phyloP scores from a whole-genome alignment of 2,113 vertebrate species.

The Ailurus styani region DNA sequence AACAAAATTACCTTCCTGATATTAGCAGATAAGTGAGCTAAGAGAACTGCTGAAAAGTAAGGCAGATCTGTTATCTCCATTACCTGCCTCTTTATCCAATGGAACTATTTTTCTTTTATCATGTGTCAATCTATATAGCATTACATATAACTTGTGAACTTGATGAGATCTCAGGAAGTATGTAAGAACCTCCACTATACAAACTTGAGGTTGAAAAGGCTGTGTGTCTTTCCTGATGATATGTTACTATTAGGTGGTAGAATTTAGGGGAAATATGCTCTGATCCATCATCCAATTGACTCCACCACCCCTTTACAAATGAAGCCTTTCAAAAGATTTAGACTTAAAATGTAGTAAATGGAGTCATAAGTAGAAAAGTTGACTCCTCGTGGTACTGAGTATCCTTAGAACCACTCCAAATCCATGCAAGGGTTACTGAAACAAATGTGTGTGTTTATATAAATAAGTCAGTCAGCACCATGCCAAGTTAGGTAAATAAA shows the following conservation, averaged over 20 bases:
- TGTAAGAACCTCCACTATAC: background rate
- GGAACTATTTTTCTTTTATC: constrained; percentile 1
- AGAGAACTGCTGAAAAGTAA: background rate
- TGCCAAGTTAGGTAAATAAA: background rate
- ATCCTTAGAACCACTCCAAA: background rate
- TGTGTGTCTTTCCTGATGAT: background rate
- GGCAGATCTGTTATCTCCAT: background rate
- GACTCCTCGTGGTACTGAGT: background rate
- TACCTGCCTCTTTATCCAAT: background rate
- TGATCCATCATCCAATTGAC: background rate
- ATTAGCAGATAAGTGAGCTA: background rate
- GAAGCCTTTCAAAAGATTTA: background rate
- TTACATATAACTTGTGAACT: background rate
- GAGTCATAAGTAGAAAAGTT: background rate
- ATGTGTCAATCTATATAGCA: background rate
- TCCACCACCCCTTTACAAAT: background rate
- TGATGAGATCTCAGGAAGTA: constrained; percentile 9
- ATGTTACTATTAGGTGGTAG: background rate
- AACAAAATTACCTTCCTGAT: background rate
- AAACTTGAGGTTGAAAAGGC: background rate
- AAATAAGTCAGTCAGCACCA: constrained; percentile 16
- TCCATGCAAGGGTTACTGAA: background rate
- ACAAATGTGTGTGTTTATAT: background rate
- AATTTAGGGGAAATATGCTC: background rate
- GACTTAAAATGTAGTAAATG: background rate